These are phyloP conservation scores for Chauna torquata DNA, from an alignment of 2,113 vertebrate genomes.

Conservation along the genomic window DNA sequence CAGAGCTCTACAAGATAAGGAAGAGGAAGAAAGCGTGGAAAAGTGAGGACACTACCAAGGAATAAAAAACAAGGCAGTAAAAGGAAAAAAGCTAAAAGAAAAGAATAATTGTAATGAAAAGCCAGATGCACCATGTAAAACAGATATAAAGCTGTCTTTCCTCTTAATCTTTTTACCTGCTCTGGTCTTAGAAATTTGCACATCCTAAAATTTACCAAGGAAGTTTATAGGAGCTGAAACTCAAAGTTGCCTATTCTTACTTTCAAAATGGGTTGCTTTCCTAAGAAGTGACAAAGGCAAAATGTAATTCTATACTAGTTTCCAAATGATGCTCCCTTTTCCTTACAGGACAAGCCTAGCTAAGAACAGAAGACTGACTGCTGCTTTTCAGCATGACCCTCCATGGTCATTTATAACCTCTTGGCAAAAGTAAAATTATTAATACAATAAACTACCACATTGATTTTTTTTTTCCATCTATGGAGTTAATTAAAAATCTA, in stretches of 20 bases:
- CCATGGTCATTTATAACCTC: not conserved
- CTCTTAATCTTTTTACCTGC: not conserved
- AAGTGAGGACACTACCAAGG: not conserved
- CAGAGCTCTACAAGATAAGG: not conserved
- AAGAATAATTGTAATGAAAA: not conserved
- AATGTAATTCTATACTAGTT: not conserved
- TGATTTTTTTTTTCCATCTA: not conserved
- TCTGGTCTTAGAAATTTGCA: not conserved
- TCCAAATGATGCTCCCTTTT: not conserved
- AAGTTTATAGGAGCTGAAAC: not conserved
- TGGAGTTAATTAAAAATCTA: not conserved
- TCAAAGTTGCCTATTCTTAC: not conserved
- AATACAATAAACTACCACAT: not conserved
- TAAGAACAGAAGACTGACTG: not conserved
- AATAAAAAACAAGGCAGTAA: not conserved
- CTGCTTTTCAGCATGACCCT: not conserved
- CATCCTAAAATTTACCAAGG: not conserved
- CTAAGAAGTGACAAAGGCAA: not conserved
- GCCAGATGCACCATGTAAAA: not conserved
- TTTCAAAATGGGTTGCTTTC: not conserved
- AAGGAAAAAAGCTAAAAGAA: not conserved
- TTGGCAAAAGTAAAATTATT: not conserved
- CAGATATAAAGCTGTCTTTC: not conserved
- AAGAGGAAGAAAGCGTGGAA: not conserved
- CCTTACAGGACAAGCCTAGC: not conserved